Percentiles rank a stretch among this genome's conserved stretches.
Conservation (phyloP, 1,140 invertebrate genomes). For the Lordiphosa collinella region DNA sequence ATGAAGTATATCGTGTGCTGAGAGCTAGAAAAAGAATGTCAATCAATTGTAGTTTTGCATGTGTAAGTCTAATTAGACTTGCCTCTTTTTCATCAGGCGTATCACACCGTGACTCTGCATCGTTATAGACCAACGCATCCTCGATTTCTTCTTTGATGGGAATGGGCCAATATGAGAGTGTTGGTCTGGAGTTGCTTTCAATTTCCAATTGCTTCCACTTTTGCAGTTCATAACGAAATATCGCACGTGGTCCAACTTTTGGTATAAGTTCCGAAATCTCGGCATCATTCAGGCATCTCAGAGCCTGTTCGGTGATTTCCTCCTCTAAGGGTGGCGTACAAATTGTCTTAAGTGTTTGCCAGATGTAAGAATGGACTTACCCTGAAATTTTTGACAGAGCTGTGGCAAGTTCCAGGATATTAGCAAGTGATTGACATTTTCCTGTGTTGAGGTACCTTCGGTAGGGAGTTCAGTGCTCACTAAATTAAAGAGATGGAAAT, state of each 20-base stretch:
- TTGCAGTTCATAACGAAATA: slow-evolving; percentile 21
- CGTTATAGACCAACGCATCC: neutral
- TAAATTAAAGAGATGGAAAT: neutral
- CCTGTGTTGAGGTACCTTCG: neutral
- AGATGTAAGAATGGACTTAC: slow-evolving; percentile 8
- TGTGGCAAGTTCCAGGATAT: slow-evolving; percentile 12
- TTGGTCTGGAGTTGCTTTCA: neutral
- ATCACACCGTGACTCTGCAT: neutral
- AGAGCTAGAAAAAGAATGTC: neutral
- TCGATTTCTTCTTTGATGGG: slow-evolving; percentile 8
- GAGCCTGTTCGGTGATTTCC: slow-evolving; percentile 18
- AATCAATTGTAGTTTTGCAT: neutral
- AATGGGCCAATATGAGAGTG: neutral
- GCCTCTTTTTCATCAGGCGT: neutral
- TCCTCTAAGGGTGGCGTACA: slow-evolving; percentile 11
- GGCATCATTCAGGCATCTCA: slow-evolving; percentile 14
- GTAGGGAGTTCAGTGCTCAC: slow-evolving; percentile 2
- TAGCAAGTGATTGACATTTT: slow-evolving; percentile 17
- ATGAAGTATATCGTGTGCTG: neutral
- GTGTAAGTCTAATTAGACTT: neutral
- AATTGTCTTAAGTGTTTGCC: neutral
- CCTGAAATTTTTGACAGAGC: slow-evolving; percentile 9
- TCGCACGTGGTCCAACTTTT: slow-evolving; percentile 34
- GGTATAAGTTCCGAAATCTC: slow-evolving; percentile 27
- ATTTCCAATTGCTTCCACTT: slow-evolving; percentile 14